Conservation (phyloP, 2,113 vertebrate genomes). For the Megaleporinus macrocephalus region DNA sequence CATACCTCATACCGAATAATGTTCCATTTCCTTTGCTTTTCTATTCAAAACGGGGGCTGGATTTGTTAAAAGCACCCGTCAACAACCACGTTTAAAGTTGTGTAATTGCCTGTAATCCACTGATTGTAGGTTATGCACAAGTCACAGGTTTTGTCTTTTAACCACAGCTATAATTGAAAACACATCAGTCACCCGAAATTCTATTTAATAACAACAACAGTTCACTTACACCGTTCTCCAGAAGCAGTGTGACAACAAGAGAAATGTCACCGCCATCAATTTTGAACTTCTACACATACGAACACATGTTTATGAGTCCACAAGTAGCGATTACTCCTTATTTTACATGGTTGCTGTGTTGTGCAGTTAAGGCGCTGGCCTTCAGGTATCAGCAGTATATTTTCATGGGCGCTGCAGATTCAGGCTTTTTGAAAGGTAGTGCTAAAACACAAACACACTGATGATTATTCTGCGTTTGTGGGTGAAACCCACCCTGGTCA, state of each 20-base stretch:
- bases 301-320: neutral
- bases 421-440: neutral
- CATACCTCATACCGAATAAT: too few relatives aligned
- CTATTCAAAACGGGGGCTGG: neutral
- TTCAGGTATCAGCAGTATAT: neutral
- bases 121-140: neutral
- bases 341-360: neutral
- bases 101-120: neutral
- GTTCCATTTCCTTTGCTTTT: neutral
- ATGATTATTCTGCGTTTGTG: slow-evolving; percentile 3
- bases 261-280: neutral
- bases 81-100: neutral
- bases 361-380: neutral
- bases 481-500: neutral
- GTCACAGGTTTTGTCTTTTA: neutral
- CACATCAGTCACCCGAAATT: neutral
- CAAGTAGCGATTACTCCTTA: neutral
- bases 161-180: slow-evolving; percentile 1
- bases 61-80: slow-evolving; percentile 1
- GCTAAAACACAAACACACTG: neutral
- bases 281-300: neutral
- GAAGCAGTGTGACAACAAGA: neutral
- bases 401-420: neutral
- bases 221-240: neutral
- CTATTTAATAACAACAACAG: neutral